Conservation (phyloP, 1,140 invertebrate species). For the Akabosia matsudoensis region DNA sequence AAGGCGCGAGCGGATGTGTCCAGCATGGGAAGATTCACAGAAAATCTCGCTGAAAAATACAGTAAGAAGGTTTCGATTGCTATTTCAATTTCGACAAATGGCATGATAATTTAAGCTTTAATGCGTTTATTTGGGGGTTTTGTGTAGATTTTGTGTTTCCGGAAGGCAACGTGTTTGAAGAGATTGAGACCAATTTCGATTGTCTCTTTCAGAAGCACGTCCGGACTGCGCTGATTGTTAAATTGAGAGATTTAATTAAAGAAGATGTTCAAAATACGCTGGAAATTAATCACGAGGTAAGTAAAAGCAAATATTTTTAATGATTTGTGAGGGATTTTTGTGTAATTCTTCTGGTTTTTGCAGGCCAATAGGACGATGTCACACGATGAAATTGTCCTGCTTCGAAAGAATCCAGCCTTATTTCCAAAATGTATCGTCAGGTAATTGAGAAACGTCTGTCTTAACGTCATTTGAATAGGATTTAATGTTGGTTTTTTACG, state of each 20-base stretch:
- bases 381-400: constrained; percentile 45
- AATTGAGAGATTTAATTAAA: constrained; percentile 70
- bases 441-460: constrained; percentile 50
- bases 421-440: constrained; percentile 66
- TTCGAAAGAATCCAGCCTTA: constrained; percentile 51
- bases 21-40: not conserved
- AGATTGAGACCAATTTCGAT: constrained; percentile 74
- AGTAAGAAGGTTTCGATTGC: no score
- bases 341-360: constrained; percentile 39
- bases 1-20: constrained; percentile 27
- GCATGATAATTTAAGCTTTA: not conserved
- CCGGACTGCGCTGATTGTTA: constrained; percentile 66
- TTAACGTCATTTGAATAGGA: not conserved
- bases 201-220: constrained; percentile 74
- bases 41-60: not conserved
- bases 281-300: constrained; percentile 53
- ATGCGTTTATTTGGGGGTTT: no score
- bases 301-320: not conserved
- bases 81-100: no score
- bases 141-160: constrained; percentile 33
- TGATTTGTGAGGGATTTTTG: no score
- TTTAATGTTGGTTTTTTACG: not conserved
- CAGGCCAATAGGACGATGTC: constrained; percentile 51
- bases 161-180: constrained; percentile 56
- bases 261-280: constrained; percentile 76